These are phyloP conservation scores for Neodiprion lecontei DNA, from an alignment of 1,140 invertebrate species.

Conservation along the genomic window DNA sequence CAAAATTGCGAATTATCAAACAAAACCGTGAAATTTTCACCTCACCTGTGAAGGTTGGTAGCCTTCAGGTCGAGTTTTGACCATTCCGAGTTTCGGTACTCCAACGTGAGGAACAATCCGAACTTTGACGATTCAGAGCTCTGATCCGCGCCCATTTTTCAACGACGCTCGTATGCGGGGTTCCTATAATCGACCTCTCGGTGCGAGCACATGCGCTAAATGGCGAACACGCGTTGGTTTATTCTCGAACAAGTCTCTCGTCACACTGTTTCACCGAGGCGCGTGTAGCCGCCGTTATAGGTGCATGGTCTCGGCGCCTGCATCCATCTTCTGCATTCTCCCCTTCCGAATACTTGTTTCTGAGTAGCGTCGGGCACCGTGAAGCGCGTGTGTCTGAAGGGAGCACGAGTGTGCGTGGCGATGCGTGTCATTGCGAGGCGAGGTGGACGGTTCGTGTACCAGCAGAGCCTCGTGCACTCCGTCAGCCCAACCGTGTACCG, in stretches of 20 bases:
- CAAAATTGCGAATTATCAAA: no score
- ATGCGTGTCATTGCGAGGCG: slow-evolving; percentile 4
- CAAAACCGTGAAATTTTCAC: no score
- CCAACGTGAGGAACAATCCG: no score
- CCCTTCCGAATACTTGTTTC: not conserved
- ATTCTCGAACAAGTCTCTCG: not conserved
- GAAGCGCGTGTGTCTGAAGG: not conserved
- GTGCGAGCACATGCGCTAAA: not conserved
- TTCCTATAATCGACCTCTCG: no score
- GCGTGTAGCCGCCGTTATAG: not conserved
- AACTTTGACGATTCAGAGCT: no score
- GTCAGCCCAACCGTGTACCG: not conserved
- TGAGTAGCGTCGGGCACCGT: not conserved
- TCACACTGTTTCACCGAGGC: not conserved
- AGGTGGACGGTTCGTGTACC: not conserved
- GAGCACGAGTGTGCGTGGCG: slow-evolving; percentile 2
- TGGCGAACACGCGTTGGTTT: slow-evolving; percentile 4
- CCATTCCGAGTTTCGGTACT: no score
- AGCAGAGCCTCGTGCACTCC: not conserved
- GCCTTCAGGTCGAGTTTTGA: no score
- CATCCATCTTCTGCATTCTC: slow-evolving; percentile 7
- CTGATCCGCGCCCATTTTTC: no score
- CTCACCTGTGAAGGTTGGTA: no score
- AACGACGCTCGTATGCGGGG: no score
- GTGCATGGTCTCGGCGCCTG: not conserved